Base-by-base conservation (phyloP, 2,113 vertebrate genomes). In the Mastomys coucha region DNA sequence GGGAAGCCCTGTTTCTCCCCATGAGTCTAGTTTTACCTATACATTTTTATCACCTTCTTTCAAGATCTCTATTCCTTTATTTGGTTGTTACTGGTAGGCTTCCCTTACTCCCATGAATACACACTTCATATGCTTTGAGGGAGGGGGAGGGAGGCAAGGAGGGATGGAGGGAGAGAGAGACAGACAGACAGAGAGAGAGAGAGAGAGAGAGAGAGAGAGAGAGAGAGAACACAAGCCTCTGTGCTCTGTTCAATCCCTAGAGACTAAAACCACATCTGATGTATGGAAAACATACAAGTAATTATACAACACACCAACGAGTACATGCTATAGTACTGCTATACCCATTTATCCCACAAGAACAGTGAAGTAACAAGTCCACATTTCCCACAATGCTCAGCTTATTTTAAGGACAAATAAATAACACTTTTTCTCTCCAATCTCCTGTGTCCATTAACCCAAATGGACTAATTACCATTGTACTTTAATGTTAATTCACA, bases 401-500 rank as follows among this genome's bases (percentile, higher is more conserved):
- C 69, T 91, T 96, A 92, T n/a, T 70, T 31, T 84, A n/a, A 88
- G 65, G 31, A 87, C 63, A 91, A 93, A 87, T 88, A 88, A 88
- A 77, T 36, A 82, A 70, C 4, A 14, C 5, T 0, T 17, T 20
- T n/a, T 65, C 36, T 81, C n/a, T 67, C 73, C 14, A 63, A 36
- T 56, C 53, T 75, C 78, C 63, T 56, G n/a, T 42, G 60, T 87
- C 67, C 51, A 16, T 75, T 87, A 45, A 82, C 45, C 72, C 13
- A 60, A 86, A 39, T 11, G 39, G 24, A 24, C 60, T 63, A 89
- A 84, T 65, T 28, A 70, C 65, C 73, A 60, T 81, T 49, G 14
- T 49, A 53, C 70, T 60, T 96, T 93, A 95, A 72, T 80, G 53
- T 88, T 90, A 97, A 92, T 73, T 93, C 58, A 69, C 16, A 88